Conservation (phyloP, 1,140 invertebrate species). For the Latrodectus geometricus region DNA sequence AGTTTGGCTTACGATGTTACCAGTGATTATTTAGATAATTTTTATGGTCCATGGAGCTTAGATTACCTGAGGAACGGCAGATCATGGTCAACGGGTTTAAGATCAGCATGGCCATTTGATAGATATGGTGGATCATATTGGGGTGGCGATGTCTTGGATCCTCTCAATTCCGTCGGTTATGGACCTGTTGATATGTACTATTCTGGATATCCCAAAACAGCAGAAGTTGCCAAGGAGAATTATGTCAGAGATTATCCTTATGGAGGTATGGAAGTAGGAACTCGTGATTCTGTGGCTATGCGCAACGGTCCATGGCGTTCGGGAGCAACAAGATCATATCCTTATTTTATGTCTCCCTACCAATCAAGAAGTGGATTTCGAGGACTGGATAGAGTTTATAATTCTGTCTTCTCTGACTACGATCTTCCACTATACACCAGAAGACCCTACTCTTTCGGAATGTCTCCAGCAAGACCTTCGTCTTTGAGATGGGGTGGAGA, state of each 20-base stretch:
- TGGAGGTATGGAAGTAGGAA: conserved; percentile 4
- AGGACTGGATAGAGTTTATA: not conserved
- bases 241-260: conserved; percentile 11
- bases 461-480: conserved; percentile 5
- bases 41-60: conserved; percentile 14
- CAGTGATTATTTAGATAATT: not conserved
- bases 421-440: not conserved
- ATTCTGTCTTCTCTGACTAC: not conserved
- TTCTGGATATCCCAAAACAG: not conserved
- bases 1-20: conserved; percentile 7
- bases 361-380: not conserved
- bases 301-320: not conserved
- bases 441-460: not conserved
- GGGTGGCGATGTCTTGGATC: not conserved
- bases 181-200: not conserved
- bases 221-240: not conserved
- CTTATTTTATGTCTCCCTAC: not conserved
- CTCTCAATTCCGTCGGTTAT: not conserved
- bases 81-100: not conserved
- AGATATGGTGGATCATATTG: not conserved
- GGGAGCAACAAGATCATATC: not conserved
- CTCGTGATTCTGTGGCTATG: not conserved
- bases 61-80: conserved; percentile 13
- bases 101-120: not conserved
- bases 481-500: conserved; percentile 32